Evolutionary conservation across 2,888 invertebrate species (phyloP).

Genomic region (Drepana falcataria): DNA sequence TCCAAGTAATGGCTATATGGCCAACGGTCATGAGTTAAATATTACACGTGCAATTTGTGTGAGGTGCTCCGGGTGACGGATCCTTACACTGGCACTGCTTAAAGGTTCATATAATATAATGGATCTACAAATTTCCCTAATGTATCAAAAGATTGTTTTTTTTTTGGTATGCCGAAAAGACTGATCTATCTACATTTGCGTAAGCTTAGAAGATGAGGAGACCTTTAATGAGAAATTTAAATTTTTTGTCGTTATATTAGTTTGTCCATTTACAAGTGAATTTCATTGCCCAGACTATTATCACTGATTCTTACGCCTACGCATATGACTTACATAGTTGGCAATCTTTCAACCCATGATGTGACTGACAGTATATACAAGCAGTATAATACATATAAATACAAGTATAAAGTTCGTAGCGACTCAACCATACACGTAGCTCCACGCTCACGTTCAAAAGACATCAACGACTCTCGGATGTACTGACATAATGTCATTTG

Average conservation of each 20-base stretch:
- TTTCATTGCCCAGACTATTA: no score
- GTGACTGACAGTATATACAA: no score
- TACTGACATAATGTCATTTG: not conserved
- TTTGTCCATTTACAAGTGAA: no score
- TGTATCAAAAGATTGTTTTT: not conserved
- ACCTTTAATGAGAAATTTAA: no score
- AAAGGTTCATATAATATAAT: not conserved
- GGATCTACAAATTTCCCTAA: not conserved
- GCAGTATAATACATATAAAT: slow-evolving; percentile 7
- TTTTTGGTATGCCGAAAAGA: no score
- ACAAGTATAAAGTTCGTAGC: slow-evolving; percentile 10
- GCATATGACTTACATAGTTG: no score
- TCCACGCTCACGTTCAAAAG: slow-evolving; percentile 12
- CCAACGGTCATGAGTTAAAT: slow-evolving; percentile 34
- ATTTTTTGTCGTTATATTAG: no score
- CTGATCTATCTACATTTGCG: no score
- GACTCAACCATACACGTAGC: not conserved
- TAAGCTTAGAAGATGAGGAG: no score
- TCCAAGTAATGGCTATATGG: slow-evolving; percentile 52
- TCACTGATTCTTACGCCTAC: no score
- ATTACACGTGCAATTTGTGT: slow-evolving; percentile 33
- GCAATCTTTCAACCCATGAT: no score
- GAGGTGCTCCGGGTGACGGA: not conserved
- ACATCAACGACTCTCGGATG: slow-evolving; percentile 12
- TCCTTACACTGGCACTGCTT: not conserved